Evolutionary conservation across 2,888 invertebrate genomes (phyloP).

Genomic region (Athalia rosae): DNA sequence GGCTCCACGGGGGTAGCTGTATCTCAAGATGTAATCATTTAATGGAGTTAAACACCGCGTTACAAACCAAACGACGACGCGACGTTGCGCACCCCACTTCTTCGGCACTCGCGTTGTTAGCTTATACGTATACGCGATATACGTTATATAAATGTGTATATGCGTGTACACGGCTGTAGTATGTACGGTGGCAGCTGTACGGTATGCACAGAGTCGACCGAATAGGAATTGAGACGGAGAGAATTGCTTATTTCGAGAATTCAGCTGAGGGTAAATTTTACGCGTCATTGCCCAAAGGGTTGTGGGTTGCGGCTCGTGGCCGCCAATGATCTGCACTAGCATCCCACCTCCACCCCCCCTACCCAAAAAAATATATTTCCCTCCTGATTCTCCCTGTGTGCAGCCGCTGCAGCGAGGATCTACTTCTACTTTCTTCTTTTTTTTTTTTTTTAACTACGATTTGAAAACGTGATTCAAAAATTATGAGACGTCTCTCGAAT

Average conservation of each 20-base stretch:
- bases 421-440: too few species aligned
- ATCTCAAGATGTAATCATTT: slow-evolving; percentile 54
- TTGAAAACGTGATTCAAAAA: too few species aligned
- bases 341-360: too few species aligned
- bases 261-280: slow-evolving; percentile 15
- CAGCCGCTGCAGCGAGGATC: background rate
- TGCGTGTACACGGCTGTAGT: background rate
- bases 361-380: background rate
- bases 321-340: slow-evolving; percentile 1
- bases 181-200: too few species aligned
- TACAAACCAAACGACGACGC: slow-evolving; percentile 44
- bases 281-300: slow-evolving; percentile 33
- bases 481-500: too few species aligned
- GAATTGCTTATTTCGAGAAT: slow-evolving; percentile 29
- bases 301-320: background rate
- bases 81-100: background rate
- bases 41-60: slow-evolving; percentile 51
- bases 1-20: background rate
- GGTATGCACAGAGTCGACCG: background rate
- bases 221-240: background rate
- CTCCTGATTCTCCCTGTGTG: background rate
- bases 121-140: background rate
- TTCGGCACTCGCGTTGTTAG: background rate
- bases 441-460: too few species aligned
- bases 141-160: background rate